A percentile compares a stretch with the other conserved stretches of the same genome.
Conservation (phyloP, 1,140 invertebrate species). For the Bombus sibiricus region DNA sequence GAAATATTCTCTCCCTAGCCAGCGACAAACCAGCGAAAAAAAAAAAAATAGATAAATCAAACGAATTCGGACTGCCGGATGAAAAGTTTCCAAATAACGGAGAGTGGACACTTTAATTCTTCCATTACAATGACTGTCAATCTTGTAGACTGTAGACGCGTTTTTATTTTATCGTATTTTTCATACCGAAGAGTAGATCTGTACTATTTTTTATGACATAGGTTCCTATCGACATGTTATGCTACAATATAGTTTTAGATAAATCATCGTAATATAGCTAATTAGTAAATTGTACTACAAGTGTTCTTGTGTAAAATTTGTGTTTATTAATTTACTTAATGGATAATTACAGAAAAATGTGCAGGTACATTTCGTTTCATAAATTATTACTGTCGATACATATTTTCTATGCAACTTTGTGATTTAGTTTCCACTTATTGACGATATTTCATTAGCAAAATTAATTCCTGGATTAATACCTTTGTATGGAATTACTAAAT, state of each 20-base stretch:
- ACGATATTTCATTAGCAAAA: no score
- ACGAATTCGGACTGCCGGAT: conserved; percentile 49
- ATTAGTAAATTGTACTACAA: not conserved
- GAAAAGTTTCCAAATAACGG: conserved; percentile 67
- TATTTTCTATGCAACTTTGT: no score
- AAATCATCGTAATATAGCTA: not conserved
- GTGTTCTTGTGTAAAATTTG: not conserved
- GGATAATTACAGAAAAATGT: not conserved
- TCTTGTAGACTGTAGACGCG: conserved; percentile 8
- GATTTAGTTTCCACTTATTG: no score
- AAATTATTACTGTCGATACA: no score
- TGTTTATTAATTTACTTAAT: not conserved
- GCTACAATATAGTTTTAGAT: not conserved
- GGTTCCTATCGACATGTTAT: not conserved
- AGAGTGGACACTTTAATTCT: conserved; percentile 66
- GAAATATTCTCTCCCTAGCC: conserved; percentile 46
- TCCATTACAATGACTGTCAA: conserved; percentile 65
- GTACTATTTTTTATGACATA: not conserved
- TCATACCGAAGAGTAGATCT: not conserved
- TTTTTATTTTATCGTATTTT: conserved; percentile 49
- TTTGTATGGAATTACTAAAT: no score
- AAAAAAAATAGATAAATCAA: conserved; percentile 45
- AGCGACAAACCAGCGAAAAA: conserved; percentile 15
- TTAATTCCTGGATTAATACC: no score
- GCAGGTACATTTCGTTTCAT: not conserved